Evolutionary conservation across 2,113 vertebrate genomes (phyloP), one percentile per base, ranked within the genome.

Genomic region (Nesogale talazaci): DNA sequence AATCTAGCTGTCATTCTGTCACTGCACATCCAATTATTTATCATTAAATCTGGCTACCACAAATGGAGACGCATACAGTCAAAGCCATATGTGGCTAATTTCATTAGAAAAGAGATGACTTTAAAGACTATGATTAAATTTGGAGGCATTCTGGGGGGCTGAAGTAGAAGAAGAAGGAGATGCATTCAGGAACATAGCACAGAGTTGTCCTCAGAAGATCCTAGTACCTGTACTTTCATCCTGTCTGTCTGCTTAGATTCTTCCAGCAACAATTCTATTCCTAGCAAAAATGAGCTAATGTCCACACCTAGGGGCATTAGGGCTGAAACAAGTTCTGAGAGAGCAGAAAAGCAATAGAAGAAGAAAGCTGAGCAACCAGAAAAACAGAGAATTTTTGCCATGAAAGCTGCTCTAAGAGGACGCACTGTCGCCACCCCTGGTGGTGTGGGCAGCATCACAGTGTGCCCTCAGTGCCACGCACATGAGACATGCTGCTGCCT

Each of bases 101-200:
- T 65, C 56, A 83, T 52, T 74, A 75, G 52, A 78, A 72, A 86
- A 94, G 52, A n/a, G 6, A n/a, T 69, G 31, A 22, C 36, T 75
- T 77, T 65, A 42, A 65, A 77, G 23, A 86, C n/a, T 23, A 11
- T 23, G 31, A 6, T 65, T n/a, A 80, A 38, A 10, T 31, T 84
- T 6, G 0, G 19, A 67, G 42, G 69, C 6, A 22, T 22, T 27
- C 15, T 22, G 20, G 38, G 67, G 6, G 12, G 31, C 17, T 4
- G 38, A 22, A 74, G 88, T 38, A 38, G 38, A 11, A 72, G 25
- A 23, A 12, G 29, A 86, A 61, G 59, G 31, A 9, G 1, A 27
- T 14, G 16, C 0, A 7, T 1, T 6, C 79, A 57, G 23, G 15
- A 57, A 20, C 15, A 46, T 9, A 19, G 6, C 61, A 63, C 11